Evolutionary conservation across 1,140 invertebrate genomes (phyloP).

Genomic region (Nasonia vitripennis): DNA sequence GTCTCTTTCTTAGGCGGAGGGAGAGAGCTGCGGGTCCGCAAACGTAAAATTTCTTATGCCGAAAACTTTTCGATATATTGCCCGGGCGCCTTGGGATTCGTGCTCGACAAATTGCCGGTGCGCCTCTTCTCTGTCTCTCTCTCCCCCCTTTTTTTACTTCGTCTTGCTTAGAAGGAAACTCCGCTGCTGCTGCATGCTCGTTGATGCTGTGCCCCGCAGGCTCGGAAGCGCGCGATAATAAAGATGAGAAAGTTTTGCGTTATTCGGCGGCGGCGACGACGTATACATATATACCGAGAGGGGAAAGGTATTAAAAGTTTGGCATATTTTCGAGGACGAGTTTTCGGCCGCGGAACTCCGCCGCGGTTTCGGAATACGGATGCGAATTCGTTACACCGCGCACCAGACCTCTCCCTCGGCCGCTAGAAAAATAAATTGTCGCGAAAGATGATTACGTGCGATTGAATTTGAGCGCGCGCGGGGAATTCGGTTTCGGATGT

Average conservation of each 20-base stretch:
- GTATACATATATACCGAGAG: not conserved
- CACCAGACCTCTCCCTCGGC: not conserved
- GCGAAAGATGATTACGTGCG: conserved; percentile 2
- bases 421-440: not conserved
- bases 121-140: not conserved
- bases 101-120: conserved; percentile 45
- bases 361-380: not conserved
- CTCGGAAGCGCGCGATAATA: conserved; percentile 30
- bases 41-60: conserved; percentile 48
- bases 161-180: not conserved
- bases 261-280: not conserved
- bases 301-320: conserved; percentile 35
- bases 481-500: not conserved
- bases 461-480: not conserved
- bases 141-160: not conserved
- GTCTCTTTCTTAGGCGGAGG: not conserved
- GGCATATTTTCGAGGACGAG: conserved; percentile 6
- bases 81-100: conserved; percentile 19
- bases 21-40: conserved; percentile 17
- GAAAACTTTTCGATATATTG: conserved; percentile 51
- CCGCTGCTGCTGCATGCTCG: not conserved
- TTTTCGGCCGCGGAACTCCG: not conserved
- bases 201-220: conserved; percentile 12
- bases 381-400: not conserved
- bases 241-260: conserved; percentile 38